Percentiles rank a stretch among this genome's conserved stretches.
phyloP scores from a whole-genome alignment of 1,140 invertebrate species.

The Hydropsyche tenuis region DNA sequence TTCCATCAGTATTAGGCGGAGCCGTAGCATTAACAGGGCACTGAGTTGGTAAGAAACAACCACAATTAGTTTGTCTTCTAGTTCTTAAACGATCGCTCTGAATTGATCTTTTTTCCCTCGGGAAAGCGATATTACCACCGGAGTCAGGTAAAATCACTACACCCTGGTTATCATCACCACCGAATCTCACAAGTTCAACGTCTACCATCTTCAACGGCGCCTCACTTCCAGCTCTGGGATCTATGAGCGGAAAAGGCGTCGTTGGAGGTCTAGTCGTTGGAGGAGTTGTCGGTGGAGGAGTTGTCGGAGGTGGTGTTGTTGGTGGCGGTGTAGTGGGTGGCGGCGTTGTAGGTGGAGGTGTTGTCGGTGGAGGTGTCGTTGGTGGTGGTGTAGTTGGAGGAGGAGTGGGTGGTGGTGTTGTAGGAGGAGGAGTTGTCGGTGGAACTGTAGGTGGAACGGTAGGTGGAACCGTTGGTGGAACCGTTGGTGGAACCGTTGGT shows the following conservation, averaged over 20 bases:
- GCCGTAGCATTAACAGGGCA: slow-evolving; percentile 51
- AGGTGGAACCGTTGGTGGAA: slow-evolving; percentile 35
- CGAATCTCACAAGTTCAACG: slow-evolving; percentile 51
- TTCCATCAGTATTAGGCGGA: slow-evolving; percentile 53
- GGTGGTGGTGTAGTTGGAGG: slow-evolving; percentile 40
- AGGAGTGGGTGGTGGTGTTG: slow-evolving; percentile 11
- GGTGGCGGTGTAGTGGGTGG: slow-evolving; percentile 12
- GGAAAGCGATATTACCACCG: slow-evolving; percentile 47
- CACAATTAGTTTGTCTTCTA: slow-evolving; percentile 50
- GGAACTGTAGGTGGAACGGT: slow-evolving; percentile 39
- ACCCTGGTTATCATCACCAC: slow-evolving; percentile 39
- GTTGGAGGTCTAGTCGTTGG: slow-evolving; percentile 56
- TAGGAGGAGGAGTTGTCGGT: neutral
- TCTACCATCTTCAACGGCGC: slow-evolving; percentile 53
- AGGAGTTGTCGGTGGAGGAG: slow-evolving; percentile 50
- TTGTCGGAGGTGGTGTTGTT: slow-evolving; percentile 44
- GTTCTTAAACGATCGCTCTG: neutral
- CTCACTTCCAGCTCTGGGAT: slow-evolving; percentile 54
- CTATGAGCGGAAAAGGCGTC: slow-evolving; percentile 53
- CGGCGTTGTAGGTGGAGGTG: slow-evolving; percentile 8
- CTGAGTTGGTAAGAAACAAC: slow-evolving; percentile 57
- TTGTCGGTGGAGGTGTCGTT: slow-evolving; percentile 51
- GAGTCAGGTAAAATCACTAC: slow-evolving; percentile 42
- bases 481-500: slow-evolving; percentile 40
- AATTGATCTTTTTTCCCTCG: slow-evolving; percentile 52